phyloP scores from a whole-genome alignment of 2,888 invertebrate species.

The Drosophila heteroneura region DNA sequence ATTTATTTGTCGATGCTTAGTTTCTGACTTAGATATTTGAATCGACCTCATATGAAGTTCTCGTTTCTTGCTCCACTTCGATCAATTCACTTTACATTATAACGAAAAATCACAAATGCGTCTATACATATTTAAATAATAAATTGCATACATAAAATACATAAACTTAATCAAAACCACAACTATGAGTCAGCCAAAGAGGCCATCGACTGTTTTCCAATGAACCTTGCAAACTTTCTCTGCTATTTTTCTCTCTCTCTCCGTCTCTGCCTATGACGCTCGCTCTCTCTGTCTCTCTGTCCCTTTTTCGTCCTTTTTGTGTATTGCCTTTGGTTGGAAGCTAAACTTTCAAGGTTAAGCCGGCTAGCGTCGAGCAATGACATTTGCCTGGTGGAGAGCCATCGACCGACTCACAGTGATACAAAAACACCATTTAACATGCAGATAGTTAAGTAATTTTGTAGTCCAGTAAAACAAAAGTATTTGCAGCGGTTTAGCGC shows the following conservation, averaged over 20 bases:
- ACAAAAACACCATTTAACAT: not conserved
- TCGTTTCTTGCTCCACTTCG: constrained; percentile 35
- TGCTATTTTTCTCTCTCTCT: constrained; percentile 10
- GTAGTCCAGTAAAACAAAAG: too few relatives aligned
- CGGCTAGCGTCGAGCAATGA: constrained; percentile 78
- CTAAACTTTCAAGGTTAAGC: constrained; percentile 82
- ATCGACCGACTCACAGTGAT: constrained; percentile 54
- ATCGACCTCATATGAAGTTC: constrained; percentile 45
- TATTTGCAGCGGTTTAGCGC: not conserved
- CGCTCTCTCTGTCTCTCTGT: not conserved
- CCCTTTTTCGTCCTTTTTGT: constrained; percentile 64
- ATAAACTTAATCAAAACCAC: constrained; percentile 18
- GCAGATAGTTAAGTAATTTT: not conserved
- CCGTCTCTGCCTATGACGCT: not conserved
- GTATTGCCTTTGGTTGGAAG: constrained; percentile 55
- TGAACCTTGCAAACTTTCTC: constrained; percentile 30
- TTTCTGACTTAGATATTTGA: constrained; percentile 25
- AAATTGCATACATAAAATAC: constrained; percentile 15
- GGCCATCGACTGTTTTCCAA: constrained; percentile 33
- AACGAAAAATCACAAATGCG: constrained; percentile 3
- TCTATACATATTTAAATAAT: not conserved
- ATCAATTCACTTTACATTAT: constrained; percentile 26
- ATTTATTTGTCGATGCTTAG: constrained; percentile 27
- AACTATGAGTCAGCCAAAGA: constrained; percentile 30
- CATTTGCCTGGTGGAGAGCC: constrained; percentile 57